Evolutionary conservation across 2,113 vertebrate species (phyloP), one percentile per base, ranked within the genome.

Genomic region (Gulo gulo): DNA sequence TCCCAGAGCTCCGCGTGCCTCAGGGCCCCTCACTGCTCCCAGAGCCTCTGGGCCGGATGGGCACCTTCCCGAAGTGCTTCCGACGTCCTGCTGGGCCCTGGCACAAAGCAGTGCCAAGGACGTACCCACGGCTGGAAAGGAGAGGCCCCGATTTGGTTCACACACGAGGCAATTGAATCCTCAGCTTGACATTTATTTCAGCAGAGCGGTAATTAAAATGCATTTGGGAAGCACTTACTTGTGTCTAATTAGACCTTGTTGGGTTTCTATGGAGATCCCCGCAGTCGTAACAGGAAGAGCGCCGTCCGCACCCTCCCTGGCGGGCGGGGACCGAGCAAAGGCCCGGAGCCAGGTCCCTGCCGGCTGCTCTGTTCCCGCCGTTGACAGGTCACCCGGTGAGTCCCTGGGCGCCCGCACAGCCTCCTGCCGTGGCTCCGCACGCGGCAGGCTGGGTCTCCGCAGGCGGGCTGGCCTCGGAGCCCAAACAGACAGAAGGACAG

Each of bases 251-350:
- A 94, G 97, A 90, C 55, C 91, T n/a, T 0, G 20, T 3, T 57
- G 76, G 91, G 97, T 97, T 96, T 97, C 97, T 91, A 91, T 91
- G 94, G 96, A 34, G 88, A 97, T 10, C 63, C 47, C 47, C 13
- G 29, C 23, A 2, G 12, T 76, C 7, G 8, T 57, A 26, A 21
- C 11, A 4, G 39, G 78, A 73, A 52, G 39, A 6, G 7, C 1
- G 0, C 24, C 21, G 9, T 0, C 39, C 5, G 4, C 26, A 4
- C 63, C 42, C 34, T 42, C 74, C 10, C 63, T 7, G 15, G 71
- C 1, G 0, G n/a, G 45, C 42, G 21, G 1, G 88, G 57, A 1
- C 1, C 0, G 29, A 7, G n/a, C 8, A 2, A 13, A 16, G 0
- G 12, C 39, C 6, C 1, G 6, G 63, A 36, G 59, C 23, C 4